Evolutionary conservation across 1,140 invertebrate genomes (phyloP).

Genomic region (Drosophila athabasca): DNA sequence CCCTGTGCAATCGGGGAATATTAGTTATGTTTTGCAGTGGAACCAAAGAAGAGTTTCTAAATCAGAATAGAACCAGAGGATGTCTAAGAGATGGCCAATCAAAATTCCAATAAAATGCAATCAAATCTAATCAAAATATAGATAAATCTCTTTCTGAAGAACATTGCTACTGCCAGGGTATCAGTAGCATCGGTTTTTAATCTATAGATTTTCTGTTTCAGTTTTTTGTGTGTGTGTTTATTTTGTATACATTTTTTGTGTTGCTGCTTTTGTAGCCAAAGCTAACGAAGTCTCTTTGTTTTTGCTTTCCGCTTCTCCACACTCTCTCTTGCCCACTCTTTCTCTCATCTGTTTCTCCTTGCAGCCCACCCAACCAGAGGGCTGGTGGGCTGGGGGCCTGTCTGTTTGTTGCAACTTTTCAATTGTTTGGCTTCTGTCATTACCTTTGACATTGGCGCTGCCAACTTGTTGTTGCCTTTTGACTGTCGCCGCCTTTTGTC

Average conservation of each 20-base stretch:
- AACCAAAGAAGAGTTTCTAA: too few relatives aligned
- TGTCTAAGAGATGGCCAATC: too few relatives aligned
- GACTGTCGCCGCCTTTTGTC: constrained; percentile 77
- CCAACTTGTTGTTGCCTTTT: constrained; percentile 69
- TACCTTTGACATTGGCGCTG: constrained; percentile 76
- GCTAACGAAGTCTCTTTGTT: constrained; percentile 66
- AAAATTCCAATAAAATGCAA: too few relatives aligned
- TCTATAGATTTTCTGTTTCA: too few relatives aligned
- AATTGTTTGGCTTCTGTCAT: constrained; percentile 81
- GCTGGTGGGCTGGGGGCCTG: neutral
- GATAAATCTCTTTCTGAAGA: too few relatives aligned
- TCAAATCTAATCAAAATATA: too few relatives aligned
- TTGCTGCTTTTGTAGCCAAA: constrained; percentile 16
- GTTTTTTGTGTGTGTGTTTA: constrained; percentile 3
- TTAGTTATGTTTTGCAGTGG: too few relatives aligned
- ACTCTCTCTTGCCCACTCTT: constrained; percentile 7
- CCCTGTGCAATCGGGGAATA: too few relatives aligned
- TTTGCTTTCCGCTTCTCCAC: constrained; percentile 20
- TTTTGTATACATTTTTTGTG: constrained; percentile 25
- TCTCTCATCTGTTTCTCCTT: neutral
- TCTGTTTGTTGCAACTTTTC: constrained; percentile 74
- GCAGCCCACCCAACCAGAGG: neutral
- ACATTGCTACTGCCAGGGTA: too few relatives aligned
- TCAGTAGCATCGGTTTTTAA: too few relatives aligned
- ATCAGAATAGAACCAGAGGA: too few relatives aligned